Base-by-base conservation (phyloP, 2,113 vertebrate genomes). In the Gymnarchus niloticus region DNA sequence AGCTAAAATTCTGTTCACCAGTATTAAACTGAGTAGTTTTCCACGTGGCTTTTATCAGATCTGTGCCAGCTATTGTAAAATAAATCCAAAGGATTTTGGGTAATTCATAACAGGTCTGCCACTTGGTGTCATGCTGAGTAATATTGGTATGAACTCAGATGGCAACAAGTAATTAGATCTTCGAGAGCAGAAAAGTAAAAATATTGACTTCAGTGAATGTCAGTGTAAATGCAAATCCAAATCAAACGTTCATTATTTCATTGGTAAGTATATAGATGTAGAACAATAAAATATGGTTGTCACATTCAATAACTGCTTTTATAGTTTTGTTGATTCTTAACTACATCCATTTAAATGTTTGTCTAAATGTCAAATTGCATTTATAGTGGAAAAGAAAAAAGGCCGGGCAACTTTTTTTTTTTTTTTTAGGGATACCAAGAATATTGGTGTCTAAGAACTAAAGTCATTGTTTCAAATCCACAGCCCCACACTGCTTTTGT, bases 181-280 rank as follows among this genome's bases (percentile, higher is more conserved):
- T 28, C 14, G 3, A 73, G 65, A 73, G 28, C 19, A 73, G 65
- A 73, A 41, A 73, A 69, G 17, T 65, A 69, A 41, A 73, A 73
- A 73, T 69, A 41, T 73, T 73, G 65, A 73, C 65, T 73, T 73
- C 65, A 41, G 2, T 73, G 65, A 73, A 73, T 73, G 33, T n/a
- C n/a, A n/a, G n/a, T n/a, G n/a, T n/a, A n/a, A 17, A 73, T 37
- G 41, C 65, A 21, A 19, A 17, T 33, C 28, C 65, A 73, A 73
- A 41, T 65, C 25, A 37, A 12, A n/a, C 28, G 61, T 65, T n/a
- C 10, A 28, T 65, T 65, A 48, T 48, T 81, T 81, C 49, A 49
- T 81, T 81, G 77, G 77, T 81, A 81, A 81, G 77, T 81, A 81
- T 80, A 49, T 51, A 51, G 41, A 81, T 49, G 48, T 25, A 48